Base-by-base conservation (phyloP, 2,113 vertebrate genomes). In the Hippotragus niger region DNA sequence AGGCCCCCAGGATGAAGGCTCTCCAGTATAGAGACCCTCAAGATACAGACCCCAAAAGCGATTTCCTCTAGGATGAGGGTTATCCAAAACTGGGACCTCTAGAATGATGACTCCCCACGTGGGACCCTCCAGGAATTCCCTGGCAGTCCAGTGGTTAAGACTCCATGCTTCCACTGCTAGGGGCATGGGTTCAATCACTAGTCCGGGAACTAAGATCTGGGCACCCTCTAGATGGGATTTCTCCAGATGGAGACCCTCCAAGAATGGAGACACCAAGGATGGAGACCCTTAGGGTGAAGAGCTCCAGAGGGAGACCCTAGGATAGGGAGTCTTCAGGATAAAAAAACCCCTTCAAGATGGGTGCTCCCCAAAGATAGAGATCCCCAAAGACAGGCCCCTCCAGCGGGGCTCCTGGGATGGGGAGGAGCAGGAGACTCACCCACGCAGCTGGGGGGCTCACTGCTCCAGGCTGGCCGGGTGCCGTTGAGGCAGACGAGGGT, bases 381-480 rank as follows among this genome's bases (percentile, higher is more conserved):
- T 76, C 40, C 71, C 71, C 40, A 43, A 43, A 76, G 23, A 76
- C 40, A 76, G 29, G 12, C 11, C 71, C 71, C 23, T 31, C 50
- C 14, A 40, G 0, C 6, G 4, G 16, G 60, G 43, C 23, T n/a
- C 36, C 55, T 50, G 60, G 55, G 31, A 82, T 62, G 29, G 67
- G 60, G 31, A 29, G 1, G n/a, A 23, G 17, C 17, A n/a, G 84
- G 25, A 82, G 17, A 97, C 98, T 98, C 76, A 99, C 99, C 99
- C 98, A 99, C 13, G 97, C 99, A 93, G 98, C 88, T 97, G 7
- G 99, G 99, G 45, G 99, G 99, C 4, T 99, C 95, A 4, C 99
- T 98, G 92, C 99, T 99, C 99, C 99, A 99, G 96, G 98, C 99
- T 1, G 99, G 99, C n/a, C 99, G 98, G 6, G 99, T 99, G 33